These are phyloP conservation scores for Dryococelus australis DNA, from an alignment of 2,888 invertebrate species.

Conservation along the genomic window DNA sequence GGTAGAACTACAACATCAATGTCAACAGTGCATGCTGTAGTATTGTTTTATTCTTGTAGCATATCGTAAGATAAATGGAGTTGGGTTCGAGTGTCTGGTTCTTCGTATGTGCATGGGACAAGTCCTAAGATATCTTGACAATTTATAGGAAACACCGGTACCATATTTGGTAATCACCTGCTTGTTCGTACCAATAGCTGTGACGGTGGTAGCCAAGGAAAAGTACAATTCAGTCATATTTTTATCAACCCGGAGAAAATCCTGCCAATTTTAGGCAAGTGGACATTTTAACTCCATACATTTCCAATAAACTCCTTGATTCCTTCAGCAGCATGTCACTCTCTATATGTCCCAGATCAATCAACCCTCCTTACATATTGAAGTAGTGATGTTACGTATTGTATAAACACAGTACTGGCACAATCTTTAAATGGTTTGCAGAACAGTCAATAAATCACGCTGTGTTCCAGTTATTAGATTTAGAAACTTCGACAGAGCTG, in stretches of 20 bases:
- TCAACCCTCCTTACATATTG: constrained; percentile 17
- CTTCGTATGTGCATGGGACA: neutral
- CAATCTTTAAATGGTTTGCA: neutral
- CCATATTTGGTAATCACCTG: neutral
- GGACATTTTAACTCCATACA: neutral
- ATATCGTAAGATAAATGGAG: neutral
- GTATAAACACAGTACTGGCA: neutral
- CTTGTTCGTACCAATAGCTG: neutral
- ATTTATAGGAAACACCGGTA: constrained; percentile 19
- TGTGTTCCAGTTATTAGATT: neutral
- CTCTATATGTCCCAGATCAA: constrained; percentile 25
- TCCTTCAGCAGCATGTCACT: neutral
- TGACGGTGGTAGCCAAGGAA: neutral
- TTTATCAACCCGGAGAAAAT: neutral
- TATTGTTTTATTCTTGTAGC: neutral
- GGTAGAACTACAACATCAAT: neutral
- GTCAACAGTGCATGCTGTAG: neutral
- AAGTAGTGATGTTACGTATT: neutral
- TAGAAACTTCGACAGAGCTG: neutral
- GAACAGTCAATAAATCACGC: neutral
- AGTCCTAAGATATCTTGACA: neutral
- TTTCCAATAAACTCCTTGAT: neutral
- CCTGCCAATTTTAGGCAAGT: neutral
- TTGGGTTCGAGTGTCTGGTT: neutral
- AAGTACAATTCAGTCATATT: neutral